A percentile compares a stretch with the other conserved stretches of the same genome.
Conservation (phyloP, 2,113 vertebrate species). For the Brachypodius melanocephalos region DNA sequence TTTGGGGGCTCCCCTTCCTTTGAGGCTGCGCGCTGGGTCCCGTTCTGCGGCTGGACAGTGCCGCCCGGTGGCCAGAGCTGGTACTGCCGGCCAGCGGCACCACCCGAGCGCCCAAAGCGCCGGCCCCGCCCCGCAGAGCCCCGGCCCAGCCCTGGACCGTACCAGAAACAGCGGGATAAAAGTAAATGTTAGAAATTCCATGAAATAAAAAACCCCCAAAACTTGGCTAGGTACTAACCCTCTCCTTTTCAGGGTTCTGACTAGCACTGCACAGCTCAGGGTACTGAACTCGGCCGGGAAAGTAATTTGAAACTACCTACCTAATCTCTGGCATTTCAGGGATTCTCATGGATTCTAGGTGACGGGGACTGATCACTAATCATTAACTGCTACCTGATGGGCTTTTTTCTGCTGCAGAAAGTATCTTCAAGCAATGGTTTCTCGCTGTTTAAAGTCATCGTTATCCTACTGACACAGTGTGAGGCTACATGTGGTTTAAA, state of each 20-base stretch:
- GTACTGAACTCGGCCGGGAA: neutral
- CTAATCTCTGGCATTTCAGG: neutral
- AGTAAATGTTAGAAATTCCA: neutral
- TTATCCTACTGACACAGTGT: neutral
- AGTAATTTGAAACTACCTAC: neutral
- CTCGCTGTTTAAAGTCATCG: neutral
- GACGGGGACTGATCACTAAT: neutral
- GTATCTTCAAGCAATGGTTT: neutral
- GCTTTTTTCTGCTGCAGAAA: neutral
- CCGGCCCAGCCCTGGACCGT: neutral
- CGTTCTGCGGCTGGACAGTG: neutral
- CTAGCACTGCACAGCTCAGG: neutral
- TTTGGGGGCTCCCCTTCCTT: too few species aligned
- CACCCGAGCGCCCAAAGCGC: neutral
- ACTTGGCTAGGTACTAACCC: neutral
- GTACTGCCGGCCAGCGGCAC: neutral
- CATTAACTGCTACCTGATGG: neutral
- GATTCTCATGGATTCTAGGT: neutral
- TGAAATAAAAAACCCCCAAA: neutral
- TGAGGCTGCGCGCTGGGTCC: rapidly evolving
- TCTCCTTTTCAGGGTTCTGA: neutral
- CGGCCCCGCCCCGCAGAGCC: neutral
- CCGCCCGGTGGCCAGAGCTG: neutral
- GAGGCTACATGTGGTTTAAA: neutral
- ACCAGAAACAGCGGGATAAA: neutral